Conservation (phyloP, 2,888 invertebrate genomes). For the Notodromas monacha region DNA sequence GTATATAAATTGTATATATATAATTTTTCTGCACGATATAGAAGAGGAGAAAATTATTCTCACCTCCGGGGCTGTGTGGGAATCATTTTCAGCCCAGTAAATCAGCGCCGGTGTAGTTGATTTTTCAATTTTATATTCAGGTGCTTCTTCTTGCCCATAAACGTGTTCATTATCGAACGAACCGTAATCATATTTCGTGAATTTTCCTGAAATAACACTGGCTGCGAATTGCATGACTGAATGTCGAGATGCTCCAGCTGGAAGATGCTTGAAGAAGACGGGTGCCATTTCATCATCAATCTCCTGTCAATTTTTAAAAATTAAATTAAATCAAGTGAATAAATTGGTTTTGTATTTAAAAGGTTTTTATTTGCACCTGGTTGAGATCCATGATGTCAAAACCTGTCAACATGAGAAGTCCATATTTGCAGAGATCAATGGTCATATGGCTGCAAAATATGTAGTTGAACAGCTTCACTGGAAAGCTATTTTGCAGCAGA, state of each 20-base stretch:
- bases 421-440: too few species aligned
- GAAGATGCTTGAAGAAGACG: slow-evolving; percentile 29
- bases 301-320: too few species aligned
- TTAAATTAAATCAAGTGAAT: slow-evolving; percentile 8
- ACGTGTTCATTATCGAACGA: slow-evolving; percentile 21
- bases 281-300: slow-evolving; percentile 31
- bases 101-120: slow-evolving; percentile 31
- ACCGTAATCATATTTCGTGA: slow-evolving; percentile 37
- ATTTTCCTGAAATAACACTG: slow-evolving; percentile 19
- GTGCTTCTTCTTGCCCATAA: slow-evolving; percentile 26
- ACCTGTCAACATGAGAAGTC: too few species aligned
- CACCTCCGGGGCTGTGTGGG: slow-evolving; percentile 28
- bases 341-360: too few species aligned
- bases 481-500: too few species aligned
- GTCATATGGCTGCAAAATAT: too few species aligned
- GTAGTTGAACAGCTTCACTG: too few species aligned
- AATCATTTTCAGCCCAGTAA: slow-evolving; percentile 34
- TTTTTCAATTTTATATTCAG: slow-evolving; percentile 26
- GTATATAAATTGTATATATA: too few species aligned
- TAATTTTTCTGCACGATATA: not conserved
- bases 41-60: not conserved
- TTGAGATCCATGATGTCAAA: too few species aligned
- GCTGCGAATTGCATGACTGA: slow-evolving; percentile 38
- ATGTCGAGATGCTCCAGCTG: slow-evolving; percentile 38
- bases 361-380: too few species aligned